Base-by-base conservation (phyloP, 2,113 vertebrate genomes). In the Semicossyphus pulcher region DNA sequence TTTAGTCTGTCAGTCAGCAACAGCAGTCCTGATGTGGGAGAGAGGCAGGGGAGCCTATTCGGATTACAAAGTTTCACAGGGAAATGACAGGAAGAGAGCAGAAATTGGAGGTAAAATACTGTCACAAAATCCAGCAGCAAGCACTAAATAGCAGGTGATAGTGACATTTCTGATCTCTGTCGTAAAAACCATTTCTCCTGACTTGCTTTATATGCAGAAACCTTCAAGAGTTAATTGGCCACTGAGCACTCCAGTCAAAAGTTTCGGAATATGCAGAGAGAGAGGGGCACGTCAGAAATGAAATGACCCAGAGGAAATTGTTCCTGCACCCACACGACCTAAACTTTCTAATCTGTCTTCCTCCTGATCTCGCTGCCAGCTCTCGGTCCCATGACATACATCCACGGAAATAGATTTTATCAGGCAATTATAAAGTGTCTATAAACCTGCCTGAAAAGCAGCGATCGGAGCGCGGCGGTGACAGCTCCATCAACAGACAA, bases 401-500 rank as follows among this genome's bases (percentile, higher is more conserved):
- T 65, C 73, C 62, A 68, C 0, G 10, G 34, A 71, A 86, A 80
- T 65, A 36, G 78, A 78, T 89, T 87, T 80, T 49, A 80, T 80
- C 80, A 82, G 44, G 52, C 80, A 72, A 74, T 84, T 72, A 83
- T 48, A 61, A 57, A 66, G 70, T 47, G 16, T 80, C 75, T 74
- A 41, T 67, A 60, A 81, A 88, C 70, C 65, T 73, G 78, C 36
- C 42, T 76, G 69, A 82, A 87, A 52, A 57, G 76, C 68, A 8
- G 39, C 69, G 48, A 68, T 0, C 16, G 48, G 78, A 34, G 73
- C 53, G 25, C 11, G 4, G 78, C 18, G 20, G 70, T 31, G 86
- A 87, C 76, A 68, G 87, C 72, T 70, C 84, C 68, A 72, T 75
- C 76, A 72, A 84, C 74, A 81, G 59, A 80, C 51, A 72, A 58